Base-by-base conservation (phyloP, 1,140 invertebrate genomes). In the Ceratosolen fusciceps region DNA sequence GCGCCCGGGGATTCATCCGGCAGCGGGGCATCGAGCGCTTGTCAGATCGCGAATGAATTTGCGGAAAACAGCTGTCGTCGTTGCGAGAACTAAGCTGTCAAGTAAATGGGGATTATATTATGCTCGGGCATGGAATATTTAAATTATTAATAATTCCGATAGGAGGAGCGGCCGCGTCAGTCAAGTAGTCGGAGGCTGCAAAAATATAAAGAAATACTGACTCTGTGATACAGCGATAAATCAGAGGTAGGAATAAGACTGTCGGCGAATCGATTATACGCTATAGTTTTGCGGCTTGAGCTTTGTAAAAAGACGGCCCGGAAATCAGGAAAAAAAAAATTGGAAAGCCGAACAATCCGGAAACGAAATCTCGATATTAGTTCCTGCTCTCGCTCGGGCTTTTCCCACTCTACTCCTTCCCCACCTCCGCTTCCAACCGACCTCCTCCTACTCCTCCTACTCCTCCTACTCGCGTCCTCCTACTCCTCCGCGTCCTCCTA, bases 241-340 rank as follows among this genome's bases (percentile, higher is more conserved):
- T 34, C 29, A 62, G 29, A 1, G 29, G 1, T 24, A 62, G 14
- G 16, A 62, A 62, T 62, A 62, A 62, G 31, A 65, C 19, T n/a
- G 16, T 19, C 19, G 8, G 37, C 60, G 31, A 65, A 74, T 62
- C 72, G 72, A 74, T 74, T 62, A 74, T 74, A 54, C 72, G 39
- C 26, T 74, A 47, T 26, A 56, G 72, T 60, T 62, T 74, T 56
- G 49, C 21, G 21, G 49, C 21, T 52, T 21, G 49, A 37, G 10
- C 56, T n/a, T 72, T 68, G 34, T 68, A 68, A 29, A 49, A 70
- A 26, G 39, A 1, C 16, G 19, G 0, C 67, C n/a, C 14, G 67
- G n/a, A 70, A 49, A 70, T 26, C 19, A n/a, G 8, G 29, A 24
- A 24, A 26, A n/a, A n/a, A 16, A 65, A 65, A 65, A 65, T 65